A percentile compares a stretch with the other conserved stretches of the same genome.
These are phyloP conservation scores for Patella vulgata DNA, from an alignment of 1,140 invertebrate genomes.

Conservation along the genomic window DNA sequence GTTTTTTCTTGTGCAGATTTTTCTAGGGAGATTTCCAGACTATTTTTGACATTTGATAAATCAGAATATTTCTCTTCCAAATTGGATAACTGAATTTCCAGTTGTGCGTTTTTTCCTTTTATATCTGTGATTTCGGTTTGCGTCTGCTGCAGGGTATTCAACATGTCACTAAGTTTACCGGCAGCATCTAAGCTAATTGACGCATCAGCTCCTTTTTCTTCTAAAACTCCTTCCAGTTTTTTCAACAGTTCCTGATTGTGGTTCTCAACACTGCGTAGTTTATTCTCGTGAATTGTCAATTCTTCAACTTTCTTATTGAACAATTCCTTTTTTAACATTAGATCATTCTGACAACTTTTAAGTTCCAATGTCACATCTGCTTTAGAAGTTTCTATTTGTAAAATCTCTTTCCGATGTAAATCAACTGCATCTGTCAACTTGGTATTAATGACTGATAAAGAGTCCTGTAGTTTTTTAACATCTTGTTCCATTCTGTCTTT, in stretches of 20 bases:
- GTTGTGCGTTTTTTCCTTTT: slow-evolving; percentile 13
- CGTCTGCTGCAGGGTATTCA: no score
- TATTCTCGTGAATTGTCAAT: neutral
- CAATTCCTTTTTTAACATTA: slow-evolving; percentile 1
- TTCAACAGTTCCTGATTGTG: slow-evolving; percentile 10
- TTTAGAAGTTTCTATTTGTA: slow-evolving; percentile 7
- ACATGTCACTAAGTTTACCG: no score
- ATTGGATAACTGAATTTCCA: neutral
- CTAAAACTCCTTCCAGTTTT: slow-evolving; percentile 7
- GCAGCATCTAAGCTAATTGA: no score
- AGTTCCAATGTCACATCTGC: slow-evolving; percentile 1
- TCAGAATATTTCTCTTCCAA: no score
- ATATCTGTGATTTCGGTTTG: slow-evolving; percentile 6
- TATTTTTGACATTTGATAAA: no score
- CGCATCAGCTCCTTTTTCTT: neutral
- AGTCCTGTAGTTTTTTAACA: neutral
- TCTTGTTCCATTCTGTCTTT: slow-evolving; percentile 9
- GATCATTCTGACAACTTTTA: neutral
- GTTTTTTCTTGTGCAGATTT: no score
- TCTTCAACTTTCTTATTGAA: slow-evolving; percentile 9
- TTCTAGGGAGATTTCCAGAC: no score
- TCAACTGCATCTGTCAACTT: neutral
- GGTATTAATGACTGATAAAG: neutral
- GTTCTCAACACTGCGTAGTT: slow-evolving; percentile 11
- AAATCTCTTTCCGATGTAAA: slow-evolving; percentile 5